A percentile compares a stretch with the other conserved stretches of the same genome.
Conservation (phyloP, 2,113 vertebrate species). For the Uria aalge region DNA sequence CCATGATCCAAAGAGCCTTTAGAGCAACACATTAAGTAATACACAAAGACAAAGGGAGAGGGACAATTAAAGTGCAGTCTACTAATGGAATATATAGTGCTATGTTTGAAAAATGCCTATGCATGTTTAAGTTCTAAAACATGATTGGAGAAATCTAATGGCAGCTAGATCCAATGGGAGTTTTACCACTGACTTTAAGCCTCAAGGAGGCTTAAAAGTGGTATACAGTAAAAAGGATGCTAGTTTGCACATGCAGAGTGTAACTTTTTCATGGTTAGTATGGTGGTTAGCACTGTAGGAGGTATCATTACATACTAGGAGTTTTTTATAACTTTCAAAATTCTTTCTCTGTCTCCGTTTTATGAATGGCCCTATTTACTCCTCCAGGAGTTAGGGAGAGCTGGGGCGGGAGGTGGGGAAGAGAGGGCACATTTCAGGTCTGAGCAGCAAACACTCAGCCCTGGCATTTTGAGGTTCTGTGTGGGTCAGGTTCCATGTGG, state of each 20-base stretch:
- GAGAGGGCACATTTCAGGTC: neutral
- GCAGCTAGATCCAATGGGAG: neutral
- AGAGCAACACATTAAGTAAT: neutral
- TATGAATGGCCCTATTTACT: conserved; percentile 48
- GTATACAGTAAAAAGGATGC: neutral
- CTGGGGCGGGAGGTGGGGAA: neutral
- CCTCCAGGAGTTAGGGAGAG: neutral
- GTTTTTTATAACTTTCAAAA: conserved; percentile 30
- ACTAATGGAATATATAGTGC: neutral
- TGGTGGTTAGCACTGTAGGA: conserved; percentile 30
- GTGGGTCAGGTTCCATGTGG: neutral
- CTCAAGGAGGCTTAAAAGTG: neutral
- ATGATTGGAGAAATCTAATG: neutral
- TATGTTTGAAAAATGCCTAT: neutral
- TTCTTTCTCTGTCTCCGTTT: neutral
- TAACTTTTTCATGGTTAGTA: neutral
- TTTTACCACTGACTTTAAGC: neutral
- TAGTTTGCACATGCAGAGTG: neutral
- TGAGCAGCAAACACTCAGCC: neutral
- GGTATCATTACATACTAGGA: conserved; percentile 8
- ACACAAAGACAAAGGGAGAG: neutral
- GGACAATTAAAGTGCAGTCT: neutral
- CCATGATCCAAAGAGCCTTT: neutral
- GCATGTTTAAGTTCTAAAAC: neutral
- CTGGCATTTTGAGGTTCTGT: neutral